Base-by-base conservation (phyloP, 2,797 vertebrate genomes). In the Platalea minor region DNA sequence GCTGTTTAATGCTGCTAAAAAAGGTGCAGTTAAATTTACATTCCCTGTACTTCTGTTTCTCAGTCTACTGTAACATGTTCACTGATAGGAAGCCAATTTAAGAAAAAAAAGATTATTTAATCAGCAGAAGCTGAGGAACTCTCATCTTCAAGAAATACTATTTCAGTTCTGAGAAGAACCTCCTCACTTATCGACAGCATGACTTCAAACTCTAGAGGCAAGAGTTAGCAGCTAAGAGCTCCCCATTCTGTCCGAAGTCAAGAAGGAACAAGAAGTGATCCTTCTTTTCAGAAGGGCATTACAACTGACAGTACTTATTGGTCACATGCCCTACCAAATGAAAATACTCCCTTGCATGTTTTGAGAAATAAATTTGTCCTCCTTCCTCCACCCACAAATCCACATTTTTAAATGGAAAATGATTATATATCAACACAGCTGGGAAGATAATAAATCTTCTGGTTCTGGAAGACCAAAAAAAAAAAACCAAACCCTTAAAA, bases 251-350 rank as follows among this genome's bases (percentile, higher is more conserved):
- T 17, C 21, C 43, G 8, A 88, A 51, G 48, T 8, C 82, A n/a
- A 4, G 4, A n/a, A 31, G n/a, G 20, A 87, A 20, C 20, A 12
- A 33, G 16, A 24, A 75, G 41, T 0, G 2, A 18, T 6, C 18
- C 1, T 56, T 75, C 25, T 67, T 35, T 50, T 13, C 57, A 29
- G 45, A 85, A 74, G 14, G 35, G 31, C 65, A n/a, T 48, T 24
- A 51, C 50, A 45, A 33, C 23, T 35, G n/a, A 50, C 59, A 78
- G 41, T 45, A 43, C 37, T 35, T 37, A 46, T 2, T 31, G n/a
- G n/a, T 25, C 79, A 90, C 0, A 0, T 8, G 28, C 13, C 17
- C 31, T 67, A 41, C n/a, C 41, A 61, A n/a, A 46, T 1, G 8
- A 69, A 67, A 84, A 64, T 3, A 82, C 1, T 69, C n/a, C 24